phyloP scores from a whole-genome alignment of 2,113 vertebrate species.

The Sceloporus tristichus region DNA sequence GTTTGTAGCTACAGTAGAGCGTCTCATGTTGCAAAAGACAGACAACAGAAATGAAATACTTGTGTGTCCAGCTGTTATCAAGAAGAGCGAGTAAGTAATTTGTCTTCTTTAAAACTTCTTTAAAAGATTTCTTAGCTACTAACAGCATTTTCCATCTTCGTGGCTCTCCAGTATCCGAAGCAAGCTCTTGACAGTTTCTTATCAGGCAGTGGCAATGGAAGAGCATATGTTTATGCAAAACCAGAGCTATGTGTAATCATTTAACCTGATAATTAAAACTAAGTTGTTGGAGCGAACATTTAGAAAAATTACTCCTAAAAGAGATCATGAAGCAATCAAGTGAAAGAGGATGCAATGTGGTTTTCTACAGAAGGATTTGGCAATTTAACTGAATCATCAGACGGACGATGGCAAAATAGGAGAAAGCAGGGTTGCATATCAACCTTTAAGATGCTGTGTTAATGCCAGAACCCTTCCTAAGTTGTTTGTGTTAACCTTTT shows the following conservation, averaged over 20 bases:
- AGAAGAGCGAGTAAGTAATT: constrained; percentile 89
- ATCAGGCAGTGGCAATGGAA: constrained; percentile 59
- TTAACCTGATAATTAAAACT: constrained; percentile 69
- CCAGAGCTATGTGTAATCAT: constrained; percentile 59
- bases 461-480: constrained; percentile 34
- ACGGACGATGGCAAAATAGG: constrained; percentile 57
- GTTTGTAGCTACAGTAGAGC: constrained; percentile 81
- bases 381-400: constrained; percentile 41
- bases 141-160: constrained; percentile 65
- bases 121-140: constrained; percentile 63
- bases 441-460: constrained; percentile 35
- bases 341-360: constrained; percentile 24
- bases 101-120: constrained; percentile 72
- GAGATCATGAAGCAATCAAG: constrained; percentile 55
- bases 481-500: background rate
- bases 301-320: constrained; percentile 59
- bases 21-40: constrained; percentile 84
- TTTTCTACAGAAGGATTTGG: constrained; percentile 54
- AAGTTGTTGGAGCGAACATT: constrained; percentile 67
- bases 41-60: constrained; percentile 84
- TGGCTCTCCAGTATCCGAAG: constrained; percentile 51
- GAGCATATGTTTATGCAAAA: constrained; percentile 45
- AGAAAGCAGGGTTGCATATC: constrained; percentile 35
- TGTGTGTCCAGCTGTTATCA: constrained; percentile 83
- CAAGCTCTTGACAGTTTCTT: constrained; percentile 50